Base-by-base conservation (phyloP, 2,113 vertebrate genomes). In the Cyanoliseus patagonus region DNA sequence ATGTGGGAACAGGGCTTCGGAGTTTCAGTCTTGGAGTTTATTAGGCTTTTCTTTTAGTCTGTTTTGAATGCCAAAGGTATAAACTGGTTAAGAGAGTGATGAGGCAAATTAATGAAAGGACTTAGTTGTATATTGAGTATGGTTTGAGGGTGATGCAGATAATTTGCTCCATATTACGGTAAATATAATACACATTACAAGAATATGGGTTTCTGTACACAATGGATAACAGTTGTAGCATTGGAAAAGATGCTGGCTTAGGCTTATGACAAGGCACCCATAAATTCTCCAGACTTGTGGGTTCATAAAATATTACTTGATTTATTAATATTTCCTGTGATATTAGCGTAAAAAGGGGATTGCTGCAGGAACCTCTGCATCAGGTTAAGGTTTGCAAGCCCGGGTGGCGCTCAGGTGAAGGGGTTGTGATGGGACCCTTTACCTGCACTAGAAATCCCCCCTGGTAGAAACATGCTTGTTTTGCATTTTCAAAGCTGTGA, bases 331-430 rank as follows among this genome's bases (percentile, higher is more conserved):
- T n/a, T 39, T 68, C 8, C 28, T 66, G 2, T 24, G 31, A 33
- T 8, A 24, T 37, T 46, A 62, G 44, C 11, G 3, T 37, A 8
- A 7, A 49, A 53, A 35, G 35, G 39, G 61, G 49, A 64, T 4
- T 25, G 55, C 72, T 66, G 57, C 46, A 9, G 53, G 79, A 14
- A 4, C 2, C 1, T 37, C 42, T 42, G 67, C 41, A 27, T 18
- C 22, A 12, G 79, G 6, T 33, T 30, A 3, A 11, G 53, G 23
- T 42, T 59, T 72, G 49, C n/a, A 28, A n/a, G 11, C 68, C 42
- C 0, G 3, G 47, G 4, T 8, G 62, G 27, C 17, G 24, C 35
- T 24, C 1, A 1, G n/a, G 53, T 51, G n/a, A 28, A 74, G 1
- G 51, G 55, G 23, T 13, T 3, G 1, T 24, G 31, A 2, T 42